These are phyloP conservation scores for Acanthopleura granulata DNA, from an alignment of 2,888 invertebrate species.

Conservation along the genomic window DNA sequence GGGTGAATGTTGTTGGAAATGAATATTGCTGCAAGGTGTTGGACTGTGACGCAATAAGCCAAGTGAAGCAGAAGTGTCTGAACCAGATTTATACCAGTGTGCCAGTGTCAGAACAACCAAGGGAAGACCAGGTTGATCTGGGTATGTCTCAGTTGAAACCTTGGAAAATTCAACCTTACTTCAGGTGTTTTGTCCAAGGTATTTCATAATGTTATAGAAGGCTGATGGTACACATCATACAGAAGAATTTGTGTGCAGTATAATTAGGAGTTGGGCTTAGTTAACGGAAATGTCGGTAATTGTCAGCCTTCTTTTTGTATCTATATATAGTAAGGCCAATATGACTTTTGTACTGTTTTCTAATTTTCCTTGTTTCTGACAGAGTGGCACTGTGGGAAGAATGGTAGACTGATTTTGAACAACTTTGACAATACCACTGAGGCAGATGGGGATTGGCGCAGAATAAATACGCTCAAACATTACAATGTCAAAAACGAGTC, in stretches of 20 bases:
- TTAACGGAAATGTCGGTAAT: no score
- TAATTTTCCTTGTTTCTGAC: background rate
- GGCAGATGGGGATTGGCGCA: slow-evolving; percentile 28
- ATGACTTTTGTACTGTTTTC: no score
- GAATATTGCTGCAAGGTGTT: slow-evolving; percentile 36
- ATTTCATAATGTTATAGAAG: no score
- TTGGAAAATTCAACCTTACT: no score
- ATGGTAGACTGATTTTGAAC: slow-evolving; percentile 33
- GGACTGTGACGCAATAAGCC: slow-evolving; percentile 47
- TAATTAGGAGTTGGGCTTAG: no score
- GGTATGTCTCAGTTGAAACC: slow-evolving; percentile 23
- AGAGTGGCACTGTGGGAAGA: slow-evolving; percentile 44
- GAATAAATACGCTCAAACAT: slow-evolving; percentile 40
- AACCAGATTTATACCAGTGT: slow-evolving; percentile 42
- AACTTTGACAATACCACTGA: slow-evolving; percentile 39
- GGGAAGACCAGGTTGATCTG: slow-evolving; percentile 31
- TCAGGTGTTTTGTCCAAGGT: no score
- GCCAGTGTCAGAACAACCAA: slow-evolving; percentile 34
- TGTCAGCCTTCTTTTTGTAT: no score
- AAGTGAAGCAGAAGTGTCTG: slow-evolving; percentile 42
- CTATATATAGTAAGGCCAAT: no score
- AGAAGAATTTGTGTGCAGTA: no score
- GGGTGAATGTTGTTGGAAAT: slow-evolving; percentile 31
- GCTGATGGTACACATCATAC: no score
- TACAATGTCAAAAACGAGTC: slow-evolving; percentile 39